These are phyloP conservation scores for cattle (Bos taurus) DNA, from an alignment of 2,113 vertebrate species.

Conservation along the genomic window ARS-UCD2.0 NC_037330.1:118517001-118517500, in stretches of 20 bases:
- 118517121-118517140: neutral
- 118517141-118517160: neutral
- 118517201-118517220: too few species aligned
- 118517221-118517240: neutral
- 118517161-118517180: neutral
- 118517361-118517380: neutral
- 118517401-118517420: neutral
- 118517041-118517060: neutral
- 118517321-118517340: fast-evolving
- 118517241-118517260: neutral
- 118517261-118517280: neutral
- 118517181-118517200: neutral
- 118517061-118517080: neutral
- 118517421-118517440: neutral
- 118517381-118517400: neutral
- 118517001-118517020: neutral
- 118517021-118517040: neutral
- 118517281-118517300: neutral
- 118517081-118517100: neutral
- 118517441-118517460: neutral
- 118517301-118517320: neutral
- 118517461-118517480: neutral
- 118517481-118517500: neutral
- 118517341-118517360: neutral
- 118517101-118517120: neutral